phyloP scores from a whole-genome alignment of 2,888 invertebrate genomes.

The Ormyrus pomaceus region DNA sequence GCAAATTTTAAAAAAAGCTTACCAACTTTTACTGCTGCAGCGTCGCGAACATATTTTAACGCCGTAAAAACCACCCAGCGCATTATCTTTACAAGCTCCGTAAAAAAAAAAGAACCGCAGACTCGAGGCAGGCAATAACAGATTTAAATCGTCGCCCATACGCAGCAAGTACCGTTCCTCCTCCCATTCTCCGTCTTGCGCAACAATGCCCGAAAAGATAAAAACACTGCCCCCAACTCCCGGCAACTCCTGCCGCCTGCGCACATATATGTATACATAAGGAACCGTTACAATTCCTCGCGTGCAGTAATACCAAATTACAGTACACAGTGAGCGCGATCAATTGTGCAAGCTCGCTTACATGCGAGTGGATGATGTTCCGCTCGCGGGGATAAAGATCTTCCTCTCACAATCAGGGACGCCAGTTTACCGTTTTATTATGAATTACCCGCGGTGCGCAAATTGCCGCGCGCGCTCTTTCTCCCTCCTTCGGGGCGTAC shows the following conservation, averaged over 20 bases:
- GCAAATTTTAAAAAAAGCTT: no score
- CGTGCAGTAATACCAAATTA: constrained; percentile 28
- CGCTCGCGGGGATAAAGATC: constrained; percentile 16
- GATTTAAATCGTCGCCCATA: no score
- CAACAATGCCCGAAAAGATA: not conserved
- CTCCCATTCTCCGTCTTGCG: not conserved
- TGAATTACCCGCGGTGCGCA: constrained; percentile 14
- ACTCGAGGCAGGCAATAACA: not conserved
- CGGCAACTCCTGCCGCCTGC: no score
- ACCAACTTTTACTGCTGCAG: no score
- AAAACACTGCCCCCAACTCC: not conserved
- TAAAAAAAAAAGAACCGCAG: no score
- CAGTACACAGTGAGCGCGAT: not conserved
- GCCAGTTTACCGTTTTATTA: constrained; percentile 24
- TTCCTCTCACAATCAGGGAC: not conserved
- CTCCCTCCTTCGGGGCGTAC: no score
- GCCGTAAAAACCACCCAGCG: no score
- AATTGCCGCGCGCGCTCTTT: not conserved
- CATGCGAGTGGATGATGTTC: no score
- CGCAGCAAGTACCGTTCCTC: constrained; percentile 18
- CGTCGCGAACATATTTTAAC: no score
- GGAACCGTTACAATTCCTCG: constrained; percentile 20
- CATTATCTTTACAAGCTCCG: no score
- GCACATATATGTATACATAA: no score
- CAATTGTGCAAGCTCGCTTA: not conserved